Base-by-base conservation (phyloP, 2,888 invertebrate species). In the Ophion costatus region DNA sequence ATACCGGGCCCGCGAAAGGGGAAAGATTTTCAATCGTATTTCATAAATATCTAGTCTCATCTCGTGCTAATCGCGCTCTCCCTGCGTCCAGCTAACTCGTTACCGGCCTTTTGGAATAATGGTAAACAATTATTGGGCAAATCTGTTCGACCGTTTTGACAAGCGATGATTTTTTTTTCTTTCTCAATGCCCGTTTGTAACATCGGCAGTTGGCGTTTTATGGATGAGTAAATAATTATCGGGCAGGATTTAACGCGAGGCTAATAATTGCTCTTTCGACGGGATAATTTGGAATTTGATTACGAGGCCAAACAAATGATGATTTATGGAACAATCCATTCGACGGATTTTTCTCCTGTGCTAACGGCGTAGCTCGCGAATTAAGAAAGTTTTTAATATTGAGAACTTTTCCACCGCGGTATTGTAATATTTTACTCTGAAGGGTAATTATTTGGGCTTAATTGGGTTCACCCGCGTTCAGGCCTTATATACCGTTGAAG, bases 41-140 rank as follows among this genome's bases (percentile, higher is more conserved):
- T 67, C 61, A 67, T 56, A 64, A 61, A 51, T 70, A 24, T 82
- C 20, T 76, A 74, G 56, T 63, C 78, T 82, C 70, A 67, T 17
- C 17, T 38, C 17, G 51, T 14, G 51, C 14, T 51, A 51, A 51
- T 51, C 51, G 51, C 17, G 17, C 14, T 51, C 11, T 51, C 51
- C 17, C 14, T 17, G 51, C 51, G 17, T 14, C 14, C 17, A 51
- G 51, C 3, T 7, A 38, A 38, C 38, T 7, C 14, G 14, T 51
- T 17, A 51, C 17, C 51, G 17, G 14, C 14, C 5, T 51, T 51
- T 51, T 17, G 51, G 5, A 17, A 51, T 11, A 51, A 51, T 17
- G 17, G 51, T 51, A 51, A 51, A 51, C 51, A 51, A 51, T 14
- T 14, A 51, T 51, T 51, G 51, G 4, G 51, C 17, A 51, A 51